Percentiles rank a stretch among this genome's conserved stretches.
phyloP scores from a whole-genome alignment of 2,888 invertebrate genomes.

The Mechanitis messenoides region DNA sequence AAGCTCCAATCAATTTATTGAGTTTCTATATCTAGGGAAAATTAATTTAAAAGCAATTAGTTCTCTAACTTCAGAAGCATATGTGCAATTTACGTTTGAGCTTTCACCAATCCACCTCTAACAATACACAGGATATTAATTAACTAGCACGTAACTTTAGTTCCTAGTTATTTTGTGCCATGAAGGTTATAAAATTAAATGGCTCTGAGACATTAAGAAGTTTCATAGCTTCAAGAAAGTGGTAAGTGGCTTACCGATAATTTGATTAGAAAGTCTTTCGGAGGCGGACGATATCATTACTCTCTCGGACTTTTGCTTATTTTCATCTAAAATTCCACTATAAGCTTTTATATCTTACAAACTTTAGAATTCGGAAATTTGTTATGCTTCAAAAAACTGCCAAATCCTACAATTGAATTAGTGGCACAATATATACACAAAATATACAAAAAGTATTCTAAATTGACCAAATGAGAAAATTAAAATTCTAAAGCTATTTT shows the following conservation, averaged over 20 bases:
- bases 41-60: not conserved
- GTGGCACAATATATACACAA: not conserved
- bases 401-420: not conserved
- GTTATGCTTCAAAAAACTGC: conserved; percentile 13
- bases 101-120: not conserved
- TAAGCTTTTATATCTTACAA: conserved; percentile 16
- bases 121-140: not conserved
- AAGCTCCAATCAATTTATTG: not conserved
- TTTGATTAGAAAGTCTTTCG: conserved; percentile 34
- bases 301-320: conserved; percentile 10
- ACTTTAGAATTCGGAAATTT: conserved; percentile 36
- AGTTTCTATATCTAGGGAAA: not conserved
- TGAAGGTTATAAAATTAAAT: conserved; percentile 17
- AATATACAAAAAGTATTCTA: too few relatives aligned
- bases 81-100: not conserved
- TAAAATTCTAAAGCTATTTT: too few relatives aligned
- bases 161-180: not conserved
- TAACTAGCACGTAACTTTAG: not conserved
- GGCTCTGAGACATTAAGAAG: conserved; percentile 21
- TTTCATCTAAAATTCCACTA: conserved; percentile 5
- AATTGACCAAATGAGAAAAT: too few relatives aligned
- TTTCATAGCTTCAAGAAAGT: conserved; percentile 22
- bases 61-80: not conserved
- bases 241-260: conserved; percentile 29
- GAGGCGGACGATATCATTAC: conserved; percentile 19